phyloP scores from a whole-genome alignment of 2,888 invertebrate species.

The Amiota minor region DNA sequence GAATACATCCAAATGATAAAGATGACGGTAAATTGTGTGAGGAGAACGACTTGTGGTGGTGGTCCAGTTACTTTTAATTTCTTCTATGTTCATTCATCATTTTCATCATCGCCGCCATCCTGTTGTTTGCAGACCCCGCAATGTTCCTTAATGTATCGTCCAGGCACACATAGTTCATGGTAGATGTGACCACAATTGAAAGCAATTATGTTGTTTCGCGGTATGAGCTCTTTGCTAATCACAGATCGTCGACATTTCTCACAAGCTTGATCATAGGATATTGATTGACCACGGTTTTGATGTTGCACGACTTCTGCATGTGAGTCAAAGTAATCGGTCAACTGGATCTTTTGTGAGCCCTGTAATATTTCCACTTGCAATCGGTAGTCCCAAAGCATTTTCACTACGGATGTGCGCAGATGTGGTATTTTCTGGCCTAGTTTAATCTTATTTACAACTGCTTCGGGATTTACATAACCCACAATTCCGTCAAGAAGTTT shows the following conservation, averaged over 20 bases:
- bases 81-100: background rate
- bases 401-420: slow-evolving; percentile 90
- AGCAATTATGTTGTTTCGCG: slow-evolving; percentile 82
- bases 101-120: slow-evolving; percentile 36
- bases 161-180: slow-evolving; percentile 87
- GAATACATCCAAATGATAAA: background rate
- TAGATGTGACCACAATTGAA: slow-evolving; percentile 94
- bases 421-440: slow-evolving; percentile 90
- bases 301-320: slow-evolving; percentile 85
- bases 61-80: background rate
- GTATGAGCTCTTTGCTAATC: slow-evolving; percentile 80
- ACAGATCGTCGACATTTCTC: slow-evolving; percentile 85
- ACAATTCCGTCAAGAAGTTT: slow-evolving; percentile 78
- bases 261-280: slow-evolving; percentile 83
- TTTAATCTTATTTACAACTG: slow-evolving; percentile 88
- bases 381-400: slow-evolving; percentile 96
- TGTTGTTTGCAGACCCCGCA: slow-evolving; percentile 54
- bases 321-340: slow-evolving; percentile 90
- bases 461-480: slow-evolving; percentile 89
- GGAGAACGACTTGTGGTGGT: background rate
- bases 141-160: slow-evolving; percentile 47
- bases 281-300: slow-evolving; percentile 85
- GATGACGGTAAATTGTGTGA: background rate
- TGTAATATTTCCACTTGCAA: slow-evolving; percentile 78
- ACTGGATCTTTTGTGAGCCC: slow-evolving; percentile 85